Evolutionary conservation across 2,888 invertebrate genomes (phyloP).

Genomic region (Gisinianus flammeolus): DNA sequence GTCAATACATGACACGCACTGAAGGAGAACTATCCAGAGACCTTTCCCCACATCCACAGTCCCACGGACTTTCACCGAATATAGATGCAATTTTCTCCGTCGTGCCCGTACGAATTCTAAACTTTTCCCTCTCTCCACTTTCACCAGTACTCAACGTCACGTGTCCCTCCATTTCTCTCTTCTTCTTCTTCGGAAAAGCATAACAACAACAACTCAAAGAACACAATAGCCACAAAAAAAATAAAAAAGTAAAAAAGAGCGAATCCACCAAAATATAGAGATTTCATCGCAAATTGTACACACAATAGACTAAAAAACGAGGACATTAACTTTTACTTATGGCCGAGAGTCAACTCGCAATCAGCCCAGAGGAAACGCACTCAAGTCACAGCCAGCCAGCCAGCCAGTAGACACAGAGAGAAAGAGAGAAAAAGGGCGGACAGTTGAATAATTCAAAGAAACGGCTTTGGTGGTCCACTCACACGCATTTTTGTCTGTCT

Average conservation of each 20-base stretch:
- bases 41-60: constrained; percentile 1
- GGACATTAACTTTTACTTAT: too few species aligned
- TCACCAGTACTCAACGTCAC: neutral
- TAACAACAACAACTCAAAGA: neutral
- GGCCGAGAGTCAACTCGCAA: too few species aligned
- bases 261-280: too few species aligned
- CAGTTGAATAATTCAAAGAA: too few species aligned
- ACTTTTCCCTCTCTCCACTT: neutral
- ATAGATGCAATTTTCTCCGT: constrained; percentile 45
- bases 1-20: constrained; percentile 37
- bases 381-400: neutral
- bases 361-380: too few species aligned
- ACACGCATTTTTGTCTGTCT: too few species aligned
- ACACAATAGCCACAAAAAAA: neutral
- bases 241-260: neutral
- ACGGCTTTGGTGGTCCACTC: too few species aligned
- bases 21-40: constrained; percentile 21
- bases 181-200: constrained; percentile 7
- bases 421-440: too few species aligned
- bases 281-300: too few species aligned
- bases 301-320: too few species aligned
- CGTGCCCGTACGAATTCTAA: constrained; percentile 8
- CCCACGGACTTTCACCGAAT: constrained; percentile 33
- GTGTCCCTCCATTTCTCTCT: constrained; percentile 1
- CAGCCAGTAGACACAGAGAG: neutral